phyloP scores from a whole-genome alignment of 1,140 invertebrate genomes.

The Protaetia brevitarsis region DNA sequence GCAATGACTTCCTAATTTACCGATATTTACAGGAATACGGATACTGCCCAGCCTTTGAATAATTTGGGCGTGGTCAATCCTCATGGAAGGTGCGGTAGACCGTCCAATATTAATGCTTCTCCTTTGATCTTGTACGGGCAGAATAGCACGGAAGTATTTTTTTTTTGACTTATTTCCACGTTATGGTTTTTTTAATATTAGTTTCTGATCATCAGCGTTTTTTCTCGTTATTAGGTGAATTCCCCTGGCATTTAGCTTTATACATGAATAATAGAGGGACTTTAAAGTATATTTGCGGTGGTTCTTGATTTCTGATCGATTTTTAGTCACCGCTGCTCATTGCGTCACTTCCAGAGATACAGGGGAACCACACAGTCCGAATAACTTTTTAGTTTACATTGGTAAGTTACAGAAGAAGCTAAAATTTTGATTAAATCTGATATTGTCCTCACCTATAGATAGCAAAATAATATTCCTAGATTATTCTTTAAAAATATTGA shows the following conservation, averaged over 20 bases:
- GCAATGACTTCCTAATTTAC: too few species aligned
- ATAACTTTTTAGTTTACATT: constrained; percentile 22
- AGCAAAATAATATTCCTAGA: background rate
- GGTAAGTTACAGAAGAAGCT: too few species aligned
- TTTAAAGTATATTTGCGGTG: constrained; percentile 52
- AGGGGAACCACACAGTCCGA: background rate
- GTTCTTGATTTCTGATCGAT: constrained; percentile 51
- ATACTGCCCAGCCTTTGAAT: too few species aligned
- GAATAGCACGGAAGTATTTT: constrained; percentile 41
- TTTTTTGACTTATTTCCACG: too few species aligned
- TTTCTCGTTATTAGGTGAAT: background rate
- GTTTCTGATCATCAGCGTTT: background rate
- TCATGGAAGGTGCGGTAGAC: background rate
- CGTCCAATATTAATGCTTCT: constrained; percentile 35
- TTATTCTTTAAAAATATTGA: background rate
- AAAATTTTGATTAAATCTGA: background rate
- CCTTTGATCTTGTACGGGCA: constrained; percentile 45
- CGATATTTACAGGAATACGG: too few species aligned
- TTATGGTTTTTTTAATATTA: constrained; percentile 3
- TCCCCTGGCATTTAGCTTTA: constrained; percentile 25
- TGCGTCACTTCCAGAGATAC: constrained; percentile 46
- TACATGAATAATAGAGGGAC: background rate
- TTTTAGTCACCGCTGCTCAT: constrained; percentile 60
- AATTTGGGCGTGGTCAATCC: too few species aligned
- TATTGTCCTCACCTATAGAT: background rate